These are phyloP conservation scores for Pardosa pseudoannulata DNA, from an alignment of 2,888 invertebrate species.

Conservation along the genomic window DNA sequence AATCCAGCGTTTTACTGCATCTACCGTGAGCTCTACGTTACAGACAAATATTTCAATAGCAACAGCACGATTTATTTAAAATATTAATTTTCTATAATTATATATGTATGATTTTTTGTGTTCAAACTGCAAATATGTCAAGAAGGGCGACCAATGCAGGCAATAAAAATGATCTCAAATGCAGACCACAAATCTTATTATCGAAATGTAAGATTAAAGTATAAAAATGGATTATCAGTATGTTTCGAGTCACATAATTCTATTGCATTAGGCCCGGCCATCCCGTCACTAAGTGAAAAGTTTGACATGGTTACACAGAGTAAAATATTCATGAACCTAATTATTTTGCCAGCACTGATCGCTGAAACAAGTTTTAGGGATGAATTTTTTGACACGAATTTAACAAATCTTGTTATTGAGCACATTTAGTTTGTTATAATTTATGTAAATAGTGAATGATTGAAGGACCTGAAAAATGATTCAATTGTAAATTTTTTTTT, in stretches of 20 bases:
- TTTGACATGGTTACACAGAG: background rate
- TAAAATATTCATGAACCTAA: background rate
- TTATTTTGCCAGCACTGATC: background rate
- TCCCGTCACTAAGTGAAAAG: background rate
- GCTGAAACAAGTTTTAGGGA: background rate
- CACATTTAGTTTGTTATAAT: slow-evolving; percentile 1
- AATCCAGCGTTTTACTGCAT: slow-evolving; percentile 10
- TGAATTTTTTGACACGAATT: slow-evolving; percentile 13
- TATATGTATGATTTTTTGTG: background rate
- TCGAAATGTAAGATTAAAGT: background rate
- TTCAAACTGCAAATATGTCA: background rate
- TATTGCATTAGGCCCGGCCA: slow-evolving; percentile 64
- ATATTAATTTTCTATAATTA: background rate
- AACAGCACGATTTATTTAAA: slow-evolving; percentile 15
- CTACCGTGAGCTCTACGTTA: background rate
- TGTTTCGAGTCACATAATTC: background rate
- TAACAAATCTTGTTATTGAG: background rate
- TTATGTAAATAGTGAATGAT: slow-evolving; percentile 60
- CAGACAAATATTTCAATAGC: slow-evolving; percentile 12
- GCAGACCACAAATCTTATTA: background rate
- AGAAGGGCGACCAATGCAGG: background rate
- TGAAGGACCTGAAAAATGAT: background rate
- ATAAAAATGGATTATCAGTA: background rate
- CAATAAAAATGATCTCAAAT: background rate
- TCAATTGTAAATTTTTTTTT: background rate